Evolutionary conservation across 2,797 vertebrate genomes (phyloP).

Genomic region (Macropodus opercularis): DNA sequence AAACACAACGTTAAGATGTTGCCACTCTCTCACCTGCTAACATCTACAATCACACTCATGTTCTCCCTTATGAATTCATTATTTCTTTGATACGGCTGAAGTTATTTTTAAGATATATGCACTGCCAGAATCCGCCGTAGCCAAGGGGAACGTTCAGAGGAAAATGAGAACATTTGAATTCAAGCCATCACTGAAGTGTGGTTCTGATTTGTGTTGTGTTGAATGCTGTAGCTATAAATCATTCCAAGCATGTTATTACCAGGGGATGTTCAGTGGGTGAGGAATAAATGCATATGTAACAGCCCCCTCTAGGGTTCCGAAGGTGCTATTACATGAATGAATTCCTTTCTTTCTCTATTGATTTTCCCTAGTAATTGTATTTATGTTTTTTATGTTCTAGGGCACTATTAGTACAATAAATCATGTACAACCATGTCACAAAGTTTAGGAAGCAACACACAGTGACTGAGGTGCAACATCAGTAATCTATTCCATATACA

Average conservation of each 20-base stretch:
- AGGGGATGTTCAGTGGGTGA: not conserved
- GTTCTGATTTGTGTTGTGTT: slow-evolving; percentile 17
- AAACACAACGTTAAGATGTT: no score
- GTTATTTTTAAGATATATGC: slow-evolving; percentile 15
- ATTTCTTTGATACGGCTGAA: not conserved
- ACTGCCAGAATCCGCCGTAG: slow-evolving; percentile 8
- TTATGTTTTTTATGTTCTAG: slow-evolving; percentile 6
- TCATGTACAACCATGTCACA: not conserved
- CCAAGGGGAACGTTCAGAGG: slow-evolving; percentile 24
- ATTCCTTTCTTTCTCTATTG: slow-evolving; percentile 17
- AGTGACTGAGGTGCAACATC: not conserved
- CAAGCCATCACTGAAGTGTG: slow-evolving; percentile 2
- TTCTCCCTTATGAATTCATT: not conserved
- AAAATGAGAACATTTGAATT: slow-evolving; percentile 40
- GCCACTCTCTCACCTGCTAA: not conserved
- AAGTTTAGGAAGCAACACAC: not conserved
- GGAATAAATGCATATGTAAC: slow-evolving; percentile 11
- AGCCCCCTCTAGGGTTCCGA: slow-evolving; percentile 59
- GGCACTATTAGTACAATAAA: slow-evolving; percentile 18
- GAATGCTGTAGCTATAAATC: slow-evolving; percentile 30
- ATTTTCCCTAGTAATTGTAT: slow-evolving; percentile 7
- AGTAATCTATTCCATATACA: not conserved
- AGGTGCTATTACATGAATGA: slow-evolving; percentile 5
- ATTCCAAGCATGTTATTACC: slow-evolving; percentile 26
- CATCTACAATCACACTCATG: not conserved